A percentile compares a stretch with the other conserved stretches of the same genome.
Conservation (phyloP, 2,113 vertebrate species). For the Prolemur simus region DNA sequence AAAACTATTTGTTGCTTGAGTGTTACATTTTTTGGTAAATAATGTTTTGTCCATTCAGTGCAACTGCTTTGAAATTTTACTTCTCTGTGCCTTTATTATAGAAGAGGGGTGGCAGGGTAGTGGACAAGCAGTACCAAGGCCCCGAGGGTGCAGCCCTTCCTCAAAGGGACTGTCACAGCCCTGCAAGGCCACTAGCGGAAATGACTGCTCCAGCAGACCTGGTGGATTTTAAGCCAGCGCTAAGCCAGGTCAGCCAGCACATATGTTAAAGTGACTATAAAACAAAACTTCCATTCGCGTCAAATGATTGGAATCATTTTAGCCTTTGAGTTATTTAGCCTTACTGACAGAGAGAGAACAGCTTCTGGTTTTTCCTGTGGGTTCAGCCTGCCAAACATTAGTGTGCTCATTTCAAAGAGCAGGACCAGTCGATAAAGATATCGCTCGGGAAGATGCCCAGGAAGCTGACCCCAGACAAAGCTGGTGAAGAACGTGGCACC, state of each 20-base stretch:
- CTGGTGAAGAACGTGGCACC: background rate
- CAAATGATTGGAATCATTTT: background rate
- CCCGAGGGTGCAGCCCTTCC: background rate
- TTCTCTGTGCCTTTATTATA: background rate
- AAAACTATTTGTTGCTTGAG: background rate
- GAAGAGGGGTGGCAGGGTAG: background rate
- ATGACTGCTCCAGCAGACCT: background rate
- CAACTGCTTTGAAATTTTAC: background rate
- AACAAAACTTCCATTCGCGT: background rate
- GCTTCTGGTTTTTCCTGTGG: background rate
- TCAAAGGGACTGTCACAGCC: background rate
- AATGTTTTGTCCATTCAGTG: background rate
- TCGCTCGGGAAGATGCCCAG: background rate
- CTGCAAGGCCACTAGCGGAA: background rate
- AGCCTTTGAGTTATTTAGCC: conserved; percentile 7
- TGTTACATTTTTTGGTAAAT: background rate
- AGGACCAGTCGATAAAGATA: conserved; percentile 26
- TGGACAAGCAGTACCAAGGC: background rate
- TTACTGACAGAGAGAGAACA: background rate
- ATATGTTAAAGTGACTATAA: background rate
- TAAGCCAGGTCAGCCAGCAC: background rate
- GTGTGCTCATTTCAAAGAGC: conserved; percentile 44
- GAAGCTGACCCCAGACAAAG: background rate
- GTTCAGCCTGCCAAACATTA: background rate
- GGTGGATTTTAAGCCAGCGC: background rate